These are phyloP conservation scores for Gymnothorax reevesii DNA, from an alignment of 2,797 vertebrate species.

Conservation along the genomic window DNA sequence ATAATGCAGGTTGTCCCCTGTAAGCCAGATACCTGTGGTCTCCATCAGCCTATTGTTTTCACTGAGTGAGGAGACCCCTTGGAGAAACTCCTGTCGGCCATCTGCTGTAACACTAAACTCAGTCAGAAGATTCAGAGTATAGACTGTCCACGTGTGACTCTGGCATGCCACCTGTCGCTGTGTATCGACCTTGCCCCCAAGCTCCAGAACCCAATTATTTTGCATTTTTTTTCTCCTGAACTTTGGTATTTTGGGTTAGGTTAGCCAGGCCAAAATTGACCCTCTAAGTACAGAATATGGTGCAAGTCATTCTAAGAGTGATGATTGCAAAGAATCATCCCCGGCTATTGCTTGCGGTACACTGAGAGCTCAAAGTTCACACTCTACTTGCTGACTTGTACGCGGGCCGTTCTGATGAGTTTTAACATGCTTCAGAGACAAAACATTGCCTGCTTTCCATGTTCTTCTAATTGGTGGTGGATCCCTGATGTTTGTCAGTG, in stretches of 20 bases:
- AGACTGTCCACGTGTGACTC: slow-evolving; percentile 9
- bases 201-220: neutral
- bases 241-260: neutral
- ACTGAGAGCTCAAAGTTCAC: neutral
- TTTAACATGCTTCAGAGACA: neutral
- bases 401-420: neutral
- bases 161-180: neutral
- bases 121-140: slow-evolving; percentile 27
- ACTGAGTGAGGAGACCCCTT: neutral
- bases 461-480: neutral
- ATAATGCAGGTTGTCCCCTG: neutral
- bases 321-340: neutral
- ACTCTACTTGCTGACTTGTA: neutral
- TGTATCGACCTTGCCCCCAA: neutral
- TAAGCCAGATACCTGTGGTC: neutral
- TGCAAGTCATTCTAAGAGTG: neutral
- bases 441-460: neutral
- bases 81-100: slow-evolving; percentile 46
- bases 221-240: neutral
- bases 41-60: neutral
- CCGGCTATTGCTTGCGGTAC: neutral
- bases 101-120: slow-evolving; percentile 59
- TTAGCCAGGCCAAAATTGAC: neutral
- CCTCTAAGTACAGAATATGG: neutral
- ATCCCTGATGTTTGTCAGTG: neutral